Base-by-base conservation (phyloP, 2,888 invertebrate species). In the Acanthosoma haemorrhoidale region DNA sequence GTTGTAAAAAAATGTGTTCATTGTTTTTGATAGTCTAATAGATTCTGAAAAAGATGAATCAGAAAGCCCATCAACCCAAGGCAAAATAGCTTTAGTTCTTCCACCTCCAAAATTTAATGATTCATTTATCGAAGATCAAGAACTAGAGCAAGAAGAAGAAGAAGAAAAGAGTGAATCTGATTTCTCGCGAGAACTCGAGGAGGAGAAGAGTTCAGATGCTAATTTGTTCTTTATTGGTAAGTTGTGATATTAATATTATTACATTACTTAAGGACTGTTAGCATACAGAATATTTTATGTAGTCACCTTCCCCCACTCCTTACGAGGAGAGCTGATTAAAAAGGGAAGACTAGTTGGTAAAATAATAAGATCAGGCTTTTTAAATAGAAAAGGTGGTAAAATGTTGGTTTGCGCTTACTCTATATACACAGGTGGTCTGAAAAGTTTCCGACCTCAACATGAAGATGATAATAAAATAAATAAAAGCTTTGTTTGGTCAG, bases 21-120 rank as follows among this genome's bases (percentile, higher is more conserved):
- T 51, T 4, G 25, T 51, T 3, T 32, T 25, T 51, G 25, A 25
- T 51, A 51, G 51, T n/a, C 51, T 25, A 25, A 25, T n/a, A 51
- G 64, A 64, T 29, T 38, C 29, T 21, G 64, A 64, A 41, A 64
- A 64, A 25, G 64, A 64, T 39, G 64, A 64, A 29, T 15, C 29
- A 21, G 64, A 41, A 16, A 64, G 64, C 31, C 64, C 64, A 25
- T 16, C 29, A 15, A 41, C 64, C n/a, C 58, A 29, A 6, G 25
- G 16, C 1, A 68, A 38, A 43, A 58, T 57, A 21, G 21, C 18
- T 6, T 25, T 69, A 31, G 61, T 69, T 32, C 25, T 69, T 39
- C 69, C 69, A n/a, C 69, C 69, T 15, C 69, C 69, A 13, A 69
- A 69, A 34, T 69, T 69, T 29, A 59, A 43, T 18, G 39, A 58